Evolutionary conservation across 2,113 vertebrate genomes (phyloP), one percentile per base, ranked within the genome.

Genomic region (Myiozetetes cayanensis): DNA sequence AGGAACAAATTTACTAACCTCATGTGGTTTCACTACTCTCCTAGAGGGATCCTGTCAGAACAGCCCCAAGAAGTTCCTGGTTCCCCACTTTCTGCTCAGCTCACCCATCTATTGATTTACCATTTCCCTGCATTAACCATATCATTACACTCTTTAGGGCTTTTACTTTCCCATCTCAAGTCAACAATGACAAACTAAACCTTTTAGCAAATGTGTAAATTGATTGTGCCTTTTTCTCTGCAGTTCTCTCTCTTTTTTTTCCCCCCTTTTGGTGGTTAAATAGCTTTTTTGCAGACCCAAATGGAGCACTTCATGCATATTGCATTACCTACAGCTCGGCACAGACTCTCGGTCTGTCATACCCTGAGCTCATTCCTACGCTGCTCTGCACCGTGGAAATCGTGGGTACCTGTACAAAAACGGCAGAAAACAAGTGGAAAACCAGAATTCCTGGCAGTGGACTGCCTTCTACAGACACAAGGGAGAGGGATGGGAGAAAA

Each of bases 221-320:
- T 93, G 75, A 88, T 91, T 81, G 55, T 15, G 31, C 27, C 15
- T 47, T 63, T 67, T 76, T 71, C 33, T 74, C 39, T 3, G 1
- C 31, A 73, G 86, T 56, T 75, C 4, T 37, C 9, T 27, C 21
- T 55, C 21, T 24, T 10, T 10, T 12, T 9, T 5, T 43, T 16
- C 6, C 7, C 10, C 9, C 4, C 6, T 68, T 33, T 30, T 61
- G 15, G 12, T 93, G 49, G 56, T 93, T 93, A 93, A 90, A 93
- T 75, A 80, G 65, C 35, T 71, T 84, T 87, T 70, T 90, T 88
- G 59, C 87, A 88, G 93, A 68, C 65, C 84, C 82, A 75, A 92
- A 94, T 18, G 35, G 75, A 96, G 28, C 79, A 33, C 37, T 81
- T 93, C 88, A 92, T 90, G 79, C 90, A 96, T 88, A 88, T 81